These are phyloP conservation scores for Hippolais icterina DNA, from an alignment of 2,113 vertebrate genomes.

Conservation along the genomic window DNA sequence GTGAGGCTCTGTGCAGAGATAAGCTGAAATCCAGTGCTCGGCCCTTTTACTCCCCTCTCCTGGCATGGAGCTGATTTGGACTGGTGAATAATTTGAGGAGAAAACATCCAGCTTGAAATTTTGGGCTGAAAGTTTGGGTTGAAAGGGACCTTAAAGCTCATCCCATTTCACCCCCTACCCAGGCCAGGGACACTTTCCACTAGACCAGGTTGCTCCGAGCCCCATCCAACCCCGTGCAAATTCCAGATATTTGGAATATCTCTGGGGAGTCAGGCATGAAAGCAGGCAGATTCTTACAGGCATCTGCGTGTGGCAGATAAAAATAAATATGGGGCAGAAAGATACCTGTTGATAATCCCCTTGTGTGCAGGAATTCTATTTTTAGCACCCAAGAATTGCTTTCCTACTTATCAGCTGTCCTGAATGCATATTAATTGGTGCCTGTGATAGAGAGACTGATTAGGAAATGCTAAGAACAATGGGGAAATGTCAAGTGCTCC, in stretches of 20 bases:
- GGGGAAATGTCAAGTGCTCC: constrained; percentile 37
- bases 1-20: not conserved
- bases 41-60: not conserved
- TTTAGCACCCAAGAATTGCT: not conserved
- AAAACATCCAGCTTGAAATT: not conserved
- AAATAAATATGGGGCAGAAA: not conserved
- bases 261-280: not conserved
- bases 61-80: not conserved
- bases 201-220: not conserved
- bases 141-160: not conserved
- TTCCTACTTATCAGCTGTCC: not conserved
- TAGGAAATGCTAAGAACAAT: constrained; percentile 16
- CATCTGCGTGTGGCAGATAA: not conserved
- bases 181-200: not conserved
- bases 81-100: not conserved
- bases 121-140: not conserved
- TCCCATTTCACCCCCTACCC: not conserved
- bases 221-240: not conserved
- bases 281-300: not conserved
- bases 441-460: constrained; percentile 7
- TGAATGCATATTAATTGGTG: constrained; percentile 19
- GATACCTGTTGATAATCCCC: not conserved
- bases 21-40: not conserved
- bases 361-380: not conserved
- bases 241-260: not conserved